A percentile compares a stretch with the other conserved stretches of the same genome.
Evolutionary conservation across 2,797 vertebrate species (phyloP).

Genomic region (Sebastes taczanowskii): DNA sequence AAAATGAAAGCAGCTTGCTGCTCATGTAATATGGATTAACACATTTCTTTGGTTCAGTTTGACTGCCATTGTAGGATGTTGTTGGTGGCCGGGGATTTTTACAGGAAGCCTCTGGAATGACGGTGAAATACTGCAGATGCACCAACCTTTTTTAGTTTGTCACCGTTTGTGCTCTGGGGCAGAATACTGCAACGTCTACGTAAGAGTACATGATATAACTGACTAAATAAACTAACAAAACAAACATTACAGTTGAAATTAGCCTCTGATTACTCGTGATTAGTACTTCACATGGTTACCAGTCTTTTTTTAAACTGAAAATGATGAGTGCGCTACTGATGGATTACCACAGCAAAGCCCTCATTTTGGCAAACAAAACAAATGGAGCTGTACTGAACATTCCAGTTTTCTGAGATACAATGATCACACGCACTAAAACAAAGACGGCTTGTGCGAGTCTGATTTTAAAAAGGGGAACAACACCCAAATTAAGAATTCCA

Average conservation of each 20-base stretch:
- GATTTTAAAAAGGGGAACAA: background rate
- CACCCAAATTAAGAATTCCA: too few species aligned
- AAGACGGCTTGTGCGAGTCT: background rate
- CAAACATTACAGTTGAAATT: background rate
- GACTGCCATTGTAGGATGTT: background rate
- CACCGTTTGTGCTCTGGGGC: background rate
- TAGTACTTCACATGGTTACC: background rate
- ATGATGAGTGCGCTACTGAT: background rate
- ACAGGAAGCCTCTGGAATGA: background rate
- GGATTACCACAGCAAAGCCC: background rate
- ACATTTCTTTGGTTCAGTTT: background rate
- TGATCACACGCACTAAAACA: background rate
- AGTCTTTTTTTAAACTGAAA: background rate
- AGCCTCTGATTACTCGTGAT: background rate
- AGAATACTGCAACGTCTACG: background rate
- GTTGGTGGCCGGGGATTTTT: background rate
- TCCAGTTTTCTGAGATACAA: background rate
- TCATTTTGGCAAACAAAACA: background rate
- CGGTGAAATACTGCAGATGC: background rate
- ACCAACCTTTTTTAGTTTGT: background rate
- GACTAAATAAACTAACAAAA: background rate
- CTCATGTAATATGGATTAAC: slow-evolving; percentile 20
- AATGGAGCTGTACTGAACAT: background rate
- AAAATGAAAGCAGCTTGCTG: slow-evolving; percentile 18
- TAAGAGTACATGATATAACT: background rate